phyloP scores from a whole-genome alignment of 2,113 vertebrate genomes.

The Mesocricetus auratus region DNA sequence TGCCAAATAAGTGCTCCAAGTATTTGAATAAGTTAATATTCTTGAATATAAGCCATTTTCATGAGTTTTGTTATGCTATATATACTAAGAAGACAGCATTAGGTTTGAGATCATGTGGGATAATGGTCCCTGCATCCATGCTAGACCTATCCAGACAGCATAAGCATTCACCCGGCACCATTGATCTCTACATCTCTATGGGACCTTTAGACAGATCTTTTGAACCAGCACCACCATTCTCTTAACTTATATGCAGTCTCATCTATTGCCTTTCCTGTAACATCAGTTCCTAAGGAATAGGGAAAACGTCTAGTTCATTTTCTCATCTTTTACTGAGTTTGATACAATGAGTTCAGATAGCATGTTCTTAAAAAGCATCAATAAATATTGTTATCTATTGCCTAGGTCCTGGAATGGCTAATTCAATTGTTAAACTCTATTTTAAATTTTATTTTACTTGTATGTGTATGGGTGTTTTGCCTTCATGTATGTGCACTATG shows the following conservation, averaged over 20 bases:
- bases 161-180: neutral
- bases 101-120: neutral
- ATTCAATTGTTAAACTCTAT: slow-evolving; percentile 25
- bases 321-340: neutral
- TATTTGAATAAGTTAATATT: neutral
- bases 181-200: neutral
- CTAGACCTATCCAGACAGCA: neutral
- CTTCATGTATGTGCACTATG: neutral
- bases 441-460: neutral
- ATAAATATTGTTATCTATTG: slow-evolving; percentile 30
- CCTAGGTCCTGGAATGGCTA: neutral
- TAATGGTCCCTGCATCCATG: neutral
- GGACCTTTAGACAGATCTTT: slow-evolving; percentile 25
- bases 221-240: neutral
- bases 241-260: slow-evolving; percentile 30
- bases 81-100: neutral
- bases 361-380: slow-evolving; percentile 32
- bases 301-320: slow-evolving; percentile 15
- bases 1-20: neutral
- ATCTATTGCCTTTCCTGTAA: neutral
- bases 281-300: neutral
- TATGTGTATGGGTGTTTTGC: neutral
- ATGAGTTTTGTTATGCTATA: slow-evolving; percentile 17
- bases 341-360: slow-evolving; percentile 36
- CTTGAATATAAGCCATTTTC: neutral